Percentiles rank a stretch among this genome's conserved stretches.
phyloP scores from a whole-genome alignment of 2,797 vertebrate species.

The Paguma larvata region DNA sequence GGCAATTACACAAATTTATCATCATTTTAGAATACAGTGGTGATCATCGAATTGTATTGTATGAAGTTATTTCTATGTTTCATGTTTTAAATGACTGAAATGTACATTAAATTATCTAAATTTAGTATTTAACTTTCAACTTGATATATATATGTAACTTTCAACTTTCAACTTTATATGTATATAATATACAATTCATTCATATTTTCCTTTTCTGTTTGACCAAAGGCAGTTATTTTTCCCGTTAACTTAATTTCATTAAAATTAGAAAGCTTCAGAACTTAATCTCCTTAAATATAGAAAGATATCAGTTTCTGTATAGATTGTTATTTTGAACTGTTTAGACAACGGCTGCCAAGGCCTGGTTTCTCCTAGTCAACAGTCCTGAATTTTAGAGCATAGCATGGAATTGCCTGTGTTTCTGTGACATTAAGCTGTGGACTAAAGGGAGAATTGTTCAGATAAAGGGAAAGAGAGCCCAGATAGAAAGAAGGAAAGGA shows the following conservation, averaged over 20 bases:
- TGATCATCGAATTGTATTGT: not conserved
- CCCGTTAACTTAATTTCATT: constrained; percentile 68
- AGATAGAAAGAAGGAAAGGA: not conserved
- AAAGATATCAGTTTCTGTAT: not conserved
- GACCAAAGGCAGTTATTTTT: constrained; percentile 71
- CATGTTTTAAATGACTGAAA: constrained; percentile 22
- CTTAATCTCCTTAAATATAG: constrained; percentile 65
- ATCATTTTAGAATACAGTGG: constrained; percentile 58
- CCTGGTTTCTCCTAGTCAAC: not conserved
- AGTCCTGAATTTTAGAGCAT: not conserved
- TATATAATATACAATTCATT: constrained; percentile 51
- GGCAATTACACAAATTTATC: constrained; percentile 70
- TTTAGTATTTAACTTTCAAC: constrained; percentile 36
- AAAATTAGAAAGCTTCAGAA: constrained; percentile 77
- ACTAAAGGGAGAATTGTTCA: not conserved
- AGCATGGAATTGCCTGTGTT: not conserved
- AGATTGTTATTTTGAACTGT: not conserved
- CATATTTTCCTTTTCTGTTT: constrained; percentile 79
- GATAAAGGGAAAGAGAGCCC: not conserved
- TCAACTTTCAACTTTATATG: constrained; percentile 53
- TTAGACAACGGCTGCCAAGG: constrained; percentile 7
- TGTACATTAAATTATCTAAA: not conserved
- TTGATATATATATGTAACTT: constrained; percentile 18
- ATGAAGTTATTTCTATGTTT: constrained; percentile 51
- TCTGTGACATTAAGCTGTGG: not conserved